Evolutionary conservation across 2,113 vertebrate species (phyloP).

Genomic region (Ceuthmochares aereus): DNA sequence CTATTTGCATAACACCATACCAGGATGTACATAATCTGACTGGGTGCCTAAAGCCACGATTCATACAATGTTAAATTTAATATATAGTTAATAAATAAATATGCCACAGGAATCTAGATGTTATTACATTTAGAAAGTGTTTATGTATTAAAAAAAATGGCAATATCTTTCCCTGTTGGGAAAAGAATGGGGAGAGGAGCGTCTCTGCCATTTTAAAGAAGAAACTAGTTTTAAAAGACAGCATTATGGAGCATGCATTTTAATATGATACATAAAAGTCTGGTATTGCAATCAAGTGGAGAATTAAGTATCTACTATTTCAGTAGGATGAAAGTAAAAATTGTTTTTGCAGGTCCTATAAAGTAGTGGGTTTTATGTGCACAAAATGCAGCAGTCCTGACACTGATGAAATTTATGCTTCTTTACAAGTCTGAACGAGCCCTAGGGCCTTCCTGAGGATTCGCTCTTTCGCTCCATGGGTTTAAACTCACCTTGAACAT

Average conservation of each 20-base stretch:
- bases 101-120: neutral
- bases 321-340: neutral
- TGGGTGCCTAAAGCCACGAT: neutral
- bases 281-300: neutral
- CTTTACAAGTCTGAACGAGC: neutral
- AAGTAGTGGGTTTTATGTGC: neutral
- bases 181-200: neutral
- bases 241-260: neutral
- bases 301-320: neutral
- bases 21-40: neutral
- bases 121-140: neutral
- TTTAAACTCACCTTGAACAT: neutral
- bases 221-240: neutral
- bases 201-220: neutral
- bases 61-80: neutral
- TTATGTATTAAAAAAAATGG: neutral
- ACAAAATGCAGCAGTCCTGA: neutral
- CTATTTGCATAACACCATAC: neutral
- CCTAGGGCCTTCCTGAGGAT: neutral
- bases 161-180: neutral
- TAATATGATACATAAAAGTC: neutral
- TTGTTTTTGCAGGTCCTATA: neutral
- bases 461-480: neutral
- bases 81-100: neutral
- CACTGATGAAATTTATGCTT: neutral